Evolutionary conservation across 1,140 invertebrate genomes (phyloP).

Genomic region (Pseudachorutes palmiensis): DNA sequence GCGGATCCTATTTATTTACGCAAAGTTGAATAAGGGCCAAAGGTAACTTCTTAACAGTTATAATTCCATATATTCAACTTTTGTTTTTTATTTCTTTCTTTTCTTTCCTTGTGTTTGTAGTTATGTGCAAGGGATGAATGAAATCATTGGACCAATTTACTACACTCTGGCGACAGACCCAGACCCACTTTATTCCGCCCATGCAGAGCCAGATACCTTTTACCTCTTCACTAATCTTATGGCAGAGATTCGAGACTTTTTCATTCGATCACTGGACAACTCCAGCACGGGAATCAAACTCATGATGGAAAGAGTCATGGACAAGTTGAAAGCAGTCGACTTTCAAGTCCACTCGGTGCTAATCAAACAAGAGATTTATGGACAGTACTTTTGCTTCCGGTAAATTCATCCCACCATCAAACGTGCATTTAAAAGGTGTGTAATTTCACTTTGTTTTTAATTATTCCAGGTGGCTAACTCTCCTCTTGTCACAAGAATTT

Average conservation of each 20-base stretch:
- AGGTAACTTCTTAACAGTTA: conserved; percentile 44
- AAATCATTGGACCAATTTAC: conserved; percentile 97
- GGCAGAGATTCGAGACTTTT: conserved; percentile 94
- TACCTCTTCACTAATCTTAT: conserved; percentile 96
- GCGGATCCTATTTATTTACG: conserved; percentile 91
- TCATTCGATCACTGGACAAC: conserved; percentile 91
- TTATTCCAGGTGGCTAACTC: conserved; percentile 76
- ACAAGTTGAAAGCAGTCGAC: conserved; percentile 68
- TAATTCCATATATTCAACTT: not conserved
- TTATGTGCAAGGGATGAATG: conserved; percentile 99
- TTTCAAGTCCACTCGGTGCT: conserved; percentile 64
- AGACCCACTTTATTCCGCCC: conserved; percentile 61
- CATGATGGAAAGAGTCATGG: conserved; percentile 70
- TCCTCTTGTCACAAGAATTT: conserved; percentile 96
- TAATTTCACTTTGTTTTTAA: conserved; percentile 10
- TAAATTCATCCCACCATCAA: too few relatives aligned
- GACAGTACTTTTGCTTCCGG: conserved; percentile 93
- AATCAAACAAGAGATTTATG: conserved; percentile 73
- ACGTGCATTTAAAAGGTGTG: conserved; percentile 9
- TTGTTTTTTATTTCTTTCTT: not conserved
- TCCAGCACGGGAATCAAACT: conserved; percentile 77
- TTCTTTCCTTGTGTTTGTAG: conserved; percentile 9
- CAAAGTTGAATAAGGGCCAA: conserved; percentile 95
- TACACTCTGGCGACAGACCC: conserved; percentile 90
- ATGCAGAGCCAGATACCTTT: conserved; percentile 94